phyloP scores from a whole-genome alignment of 2,113 vertebrate species.

The Phaetusa simplex region DNA sequence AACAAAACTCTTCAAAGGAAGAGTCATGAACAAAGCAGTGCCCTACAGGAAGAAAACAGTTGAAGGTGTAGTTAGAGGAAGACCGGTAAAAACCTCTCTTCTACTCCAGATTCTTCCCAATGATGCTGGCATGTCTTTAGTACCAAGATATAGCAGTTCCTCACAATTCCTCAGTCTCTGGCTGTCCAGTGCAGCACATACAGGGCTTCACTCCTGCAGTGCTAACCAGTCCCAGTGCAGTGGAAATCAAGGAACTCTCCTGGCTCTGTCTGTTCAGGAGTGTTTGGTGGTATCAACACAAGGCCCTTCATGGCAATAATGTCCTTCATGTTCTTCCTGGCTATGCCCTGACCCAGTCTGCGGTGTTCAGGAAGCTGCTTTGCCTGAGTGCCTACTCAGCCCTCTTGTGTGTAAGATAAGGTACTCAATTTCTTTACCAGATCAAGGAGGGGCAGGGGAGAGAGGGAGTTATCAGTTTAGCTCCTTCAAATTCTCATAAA shows the following conservation, averaged over 20 bases:
- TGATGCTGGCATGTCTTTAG: neutral
- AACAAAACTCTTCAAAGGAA: neutral
- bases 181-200: neutral
- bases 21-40: neutral
- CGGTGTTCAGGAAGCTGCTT: neutral
- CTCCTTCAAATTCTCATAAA: neutral
- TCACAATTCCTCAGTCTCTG: neutral
- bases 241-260: neutral
- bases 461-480: neutral
- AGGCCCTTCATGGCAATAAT: neutral
- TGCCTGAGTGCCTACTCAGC: neutral
- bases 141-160: neutral
- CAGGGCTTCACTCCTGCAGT: neutral
- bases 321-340: neutral
- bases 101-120: neutral
- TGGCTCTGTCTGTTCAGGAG: neutral
- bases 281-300: neutral
- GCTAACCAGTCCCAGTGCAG: neutral
- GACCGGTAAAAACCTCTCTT: neutral
- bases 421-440: neutral
- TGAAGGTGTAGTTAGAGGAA: neutral
- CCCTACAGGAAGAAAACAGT: neutral
- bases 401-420: neutral
- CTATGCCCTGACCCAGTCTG: neutral
- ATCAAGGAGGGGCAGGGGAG: neutral